phyloP scores from a whole-genome alignment of 2,888 invertebrate genomes.

The Rugalucina vietnamica region DNA sequence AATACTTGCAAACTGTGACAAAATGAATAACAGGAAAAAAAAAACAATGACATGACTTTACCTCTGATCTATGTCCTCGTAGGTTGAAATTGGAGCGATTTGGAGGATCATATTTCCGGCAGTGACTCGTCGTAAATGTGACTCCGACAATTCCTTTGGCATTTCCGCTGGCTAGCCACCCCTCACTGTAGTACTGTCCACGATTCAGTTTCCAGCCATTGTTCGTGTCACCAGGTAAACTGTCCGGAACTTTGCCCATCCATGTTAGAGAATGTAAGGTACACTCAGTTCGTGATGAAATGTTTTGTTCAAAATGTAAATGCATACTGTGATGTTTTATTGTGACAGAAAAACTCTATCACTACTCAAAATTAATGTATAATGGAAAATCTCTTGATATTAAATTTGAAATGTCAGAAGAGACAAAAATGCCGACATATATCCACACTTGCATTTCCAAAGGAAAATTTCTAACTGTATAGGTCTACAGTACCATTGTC shows the following conservation, averaged over 20 bases:
- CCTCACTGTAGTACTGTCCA: slow-evolving; percentile 98
- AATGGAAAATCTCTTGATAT: too few relatives aligned
- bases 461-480: too few relatives aligned
- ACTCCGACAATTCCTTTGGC: slow-evolving; percentile 95
- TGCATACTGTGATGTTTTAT: slow-evolving; percentile 94
- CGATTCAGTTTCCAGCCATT: slow-evolving; percentile 96
- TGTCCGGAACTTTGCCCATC: slow-evolving; percentile 99
- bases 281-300: slow-evolving; percentile 97
- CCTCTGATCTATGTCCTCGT: slow-evolving; percentile 97
- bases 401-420: too few relatives aligned
- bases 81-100: slow-evolving; percentile 98
- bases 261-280: slow-evolving; percentile 97
- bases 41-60: slow-evolving; percentile 83
- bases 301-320: slow-evolving; percentile 97
- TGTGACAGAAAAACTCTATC: too few relatives aligned
- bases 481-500: too few relatives aligned
- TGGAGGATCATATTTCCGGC: slow-evolving; percentile 91
- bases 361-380: too few relatives aligned
- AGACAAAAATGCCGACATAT: too few relatives aligned
- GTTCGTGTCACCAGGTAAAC: slow-evolving; percentile 93
- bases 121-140: slow-evolving; percentile 97
- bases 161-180: slow-evolving; percentile 98
- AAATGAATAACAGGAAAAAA: too few relatives aligned
- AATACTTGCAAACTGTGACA: too few relatives aligned
- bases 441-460: too few relatives aligned